These are phyloP conservation scores for Mesoclemmys tuberculata DNA, from an alignment of 2,113 vertebrate genomes.

Conservation along the genomic window DNA sequence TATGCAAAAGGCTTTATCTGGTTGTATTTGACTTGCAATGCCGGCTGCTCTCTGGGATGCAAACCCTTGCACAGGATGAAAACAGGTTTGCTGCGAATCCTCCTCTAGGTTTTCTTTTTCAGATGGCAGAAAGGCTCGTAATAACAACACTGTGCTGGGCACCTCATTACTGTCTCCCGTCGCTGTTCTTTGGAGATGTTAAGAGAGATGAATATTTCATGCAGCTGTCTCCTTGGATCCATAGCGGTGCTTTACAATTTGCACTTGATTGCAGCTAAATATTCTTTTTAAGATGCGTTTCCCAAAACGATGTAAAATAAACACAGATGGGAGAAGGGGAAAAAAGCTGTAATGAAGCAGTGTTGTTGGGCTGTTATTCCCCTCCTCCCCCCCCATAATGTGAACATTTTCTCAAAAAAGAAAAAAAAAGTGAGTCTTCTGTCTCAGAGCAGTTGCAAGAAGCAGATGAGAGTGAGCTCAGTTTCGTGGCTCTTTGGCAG, in stretches of 20 bases:
- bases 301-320: constrained; percentile 77
- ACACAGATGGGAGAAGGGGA: constrained; percentile 75
- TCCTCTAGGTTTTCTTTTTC: constrained; percentile 19
- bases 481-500: constrained; percentile 17
- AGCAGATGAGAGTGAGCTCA: neutral
- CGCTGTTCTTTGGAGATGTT: constrained; percentile 59
- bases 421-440: constrained; percentile 40
- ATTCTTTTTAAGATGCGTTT: constrained; percentile 73
- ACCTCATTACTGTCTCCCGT: constrained; percentile 51
- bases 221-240: constrained; percentile 76
- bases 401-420: constrained; percentile 34
- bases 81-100: constrained; percentile 78
- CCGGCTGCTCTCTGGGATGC: constrained; percentile 75
- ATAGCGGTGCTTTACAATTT: constrained; percentile 65
- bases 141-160: constrained; percentile 32
- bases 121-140: constrained; percentile 51
- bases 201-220: constrained; percentile 62
- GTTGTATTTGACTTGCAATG: constrained; percentile 63
- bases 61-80: constrained; percentile 76
- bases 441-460: constrained; percentile 30
- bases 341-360: constrained; percentile 58
- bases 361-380: constrained; percentile 7
- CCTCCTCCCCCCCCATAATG: constrained; percentile 19
- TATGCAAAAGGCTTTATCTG: constrained; percentile 52
- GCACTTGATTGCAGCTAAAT: constrained; percentile 77